Evolutionary conservation across 1,140 invertebrate species (phyloP).

Genomic region (Bombus sylvicola): DNA sequence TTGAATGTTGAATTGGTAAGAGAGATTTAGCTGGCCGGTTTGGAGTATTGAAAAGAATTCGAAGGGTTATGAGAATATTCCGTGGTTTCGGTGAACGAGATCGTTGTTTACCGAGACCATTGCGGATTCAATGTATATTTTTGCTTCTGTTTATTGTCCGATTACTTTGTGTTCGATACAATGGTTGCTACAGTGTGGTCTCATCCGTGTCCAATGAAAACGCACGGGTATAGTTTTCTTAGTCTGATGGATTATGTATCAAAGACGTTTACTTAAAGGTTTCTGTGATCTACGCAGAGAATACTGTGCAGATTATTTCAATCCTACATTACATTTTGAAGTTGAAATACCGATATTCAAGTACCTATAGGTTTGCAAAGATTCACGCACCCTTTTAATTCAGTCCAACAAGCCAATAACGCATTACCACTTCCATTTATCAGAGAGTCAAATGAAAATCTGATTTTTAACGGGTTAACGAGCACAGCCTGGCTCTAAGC

Average conservation of each 20-base stretch:
- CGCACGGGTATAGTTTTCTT: too few species aligned
- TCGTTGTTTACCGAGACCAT: background rate
- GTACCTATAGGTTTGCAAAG: too few species aligned
- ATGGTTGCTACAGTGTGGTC: background rate
- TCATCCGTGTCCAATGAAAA: conserved; percentile 10
- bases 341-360: background rate
- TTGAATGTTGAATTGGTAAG: background rate
- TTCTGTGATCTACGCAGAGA: background rate
- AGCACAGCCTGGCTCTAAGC: background rate
- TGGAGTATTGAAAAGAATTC: too few species aligned
- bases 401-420: background rate
- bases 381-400: background rate
- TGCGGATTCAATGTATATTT: background rate
- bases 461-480: background rate
- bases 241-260: background rate
- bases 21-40: background rate
- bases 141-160: background rate
- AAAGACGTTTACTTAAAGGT: background rate
- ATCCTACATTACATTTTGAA: background rate
- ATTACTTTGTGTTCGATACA: background rate
- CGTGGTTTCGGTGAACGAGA: background rate
- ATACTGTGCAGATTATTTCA: background rate
- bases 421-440: too few species aligned
- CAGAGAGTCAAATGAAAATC: background rate
- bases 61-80: background rate